A percentile compares a stretch with the other conserved stretches of the same genome.
Evolutionary conservation across 2,113 vertebrate species (phyloP).

Genomic region (Hyaena hyaena): DNA sequence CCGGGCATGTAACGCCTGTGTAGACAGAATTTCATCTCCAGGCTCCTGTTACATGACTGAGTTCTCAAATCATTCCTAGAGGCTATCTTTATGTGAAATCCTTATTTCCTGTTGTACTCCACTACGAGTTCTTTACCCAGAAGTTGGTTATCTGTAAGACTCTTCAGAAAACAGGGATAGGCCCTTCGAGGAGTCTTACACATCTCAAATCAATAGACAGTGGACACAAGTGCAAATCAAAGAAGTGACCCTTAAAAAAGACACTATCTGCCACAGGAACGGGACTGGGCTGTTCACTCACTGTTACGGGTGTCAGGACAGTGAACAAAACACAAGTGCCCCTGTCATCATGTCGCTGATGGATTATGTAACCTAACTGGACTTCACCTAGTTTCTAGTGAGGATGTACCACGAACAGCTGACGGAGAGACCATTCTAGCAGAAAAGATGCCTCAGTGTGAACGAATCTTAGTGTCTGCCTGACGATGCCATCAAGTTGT

Average conservation of each 20-base stretch:
- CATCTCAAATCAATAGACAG: not conserved
- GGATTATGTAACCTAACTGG: not conserved
- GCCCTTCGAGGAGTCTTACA: not conserved
- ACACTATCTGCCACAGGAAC: not conserved
- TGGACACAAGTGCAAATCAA: not conserved
- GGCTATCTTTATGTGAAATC: not conserved
- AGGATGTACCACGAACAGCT: not conserved
- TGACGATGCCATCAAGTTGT: not conserved
- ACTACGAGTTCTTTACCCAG: not conserved
- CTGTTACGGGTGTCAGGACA: not conserved
- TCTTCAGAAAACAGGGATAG: not conserved
- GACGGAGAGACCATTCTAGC: not conserved
- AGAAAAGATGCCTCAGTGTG: not conserved
- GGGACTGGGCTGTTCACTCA: not conserved
- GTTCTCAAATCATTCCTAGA: not conserved
- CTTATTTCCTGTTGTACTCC: not conserved
- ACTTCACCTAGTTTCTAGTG: too few species aligned
- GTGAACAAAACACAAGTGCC: not conserved
- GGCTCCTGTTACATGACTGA: not conserved
- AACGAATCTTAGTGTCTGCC: not conserved
- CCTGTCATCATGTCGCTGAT: not conserved
- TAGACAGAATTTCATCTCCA: not conserved
- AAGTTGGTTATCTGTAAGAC: not conserved
- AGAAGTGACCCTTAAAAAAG: not conserved
- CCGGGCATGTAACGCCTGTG: rapidly evolving